Conservation (phyloP, 1,140 invertebrate genomes). For the Drosophila micromelanica region DNA sequence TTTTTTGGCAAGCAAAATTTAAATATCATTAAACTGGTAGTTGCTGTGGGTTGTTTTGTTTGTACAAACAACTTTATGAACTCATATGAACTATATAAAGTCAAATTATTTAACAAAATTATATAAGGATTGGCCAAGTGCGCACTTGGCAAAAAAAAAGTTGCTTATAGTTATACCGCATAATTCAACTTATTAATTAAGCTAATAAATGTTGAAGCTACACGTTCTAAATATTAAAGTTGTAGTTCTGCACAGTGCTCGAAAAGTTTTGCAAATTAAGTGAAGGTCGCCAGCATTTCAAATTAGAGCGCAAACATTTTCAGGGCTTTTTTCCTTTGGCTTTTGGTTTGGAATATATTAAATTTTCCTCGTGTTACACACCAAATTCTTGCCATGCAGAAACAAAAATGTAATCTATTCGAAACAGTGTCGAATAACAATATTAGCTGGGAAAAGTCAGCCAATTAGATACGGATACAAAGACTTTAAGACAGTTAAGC, state of each 20-base stretch:
- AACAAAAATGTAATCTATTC: constrained; percentile 29
- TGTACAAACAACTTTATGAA: constrained; percentile 51
- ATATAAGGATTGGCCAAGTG: constrained; percentile 51
- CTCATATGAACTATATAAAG: constrained; percentile 46
- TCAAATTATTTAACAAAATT: constrained; percentile 53
- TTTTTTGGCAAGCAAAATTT: constrained; percentile 59
- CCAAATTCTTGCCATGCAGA: constrained; percentile 7
- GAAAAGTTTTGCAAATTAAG: constrained; percentile 14
- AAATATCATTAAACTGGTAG: constrained; percentile 68
- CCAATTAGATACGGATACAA: constrained; percentile 29
- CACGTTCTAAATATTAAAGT: constrained; percentile 13
- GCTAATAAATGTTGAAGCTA: constrained; percentile 37
- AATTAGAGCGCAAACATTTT: not conserved
- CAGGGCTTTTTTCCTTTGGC: not conserved
- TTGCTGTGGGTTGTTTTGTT: constrained; percentile 17
- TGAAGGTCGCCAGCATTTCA: not conserved
- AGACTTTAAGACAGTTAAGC: constrained; percentile 26
- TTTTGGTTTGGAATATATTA: not conserved
- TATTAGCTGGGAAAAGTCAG: constrained; percentile 27
- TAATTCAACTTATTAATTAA: constrained; percentile 68
- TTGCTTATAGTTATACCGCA: constrained; percentile 35
- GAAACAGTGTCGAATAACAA: constrained; percentile 34
- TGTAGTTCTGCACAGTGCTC: not conserved
- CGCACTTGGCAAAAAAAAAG: constrained; percentile 52
- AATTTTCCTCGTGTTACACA: constrained; percentile 8